Evolutionary conservation across 2,888 invertebrate genomes (phyloP).

Genomic region (Scaptodrosophila latifasciaeformis): DNA sequence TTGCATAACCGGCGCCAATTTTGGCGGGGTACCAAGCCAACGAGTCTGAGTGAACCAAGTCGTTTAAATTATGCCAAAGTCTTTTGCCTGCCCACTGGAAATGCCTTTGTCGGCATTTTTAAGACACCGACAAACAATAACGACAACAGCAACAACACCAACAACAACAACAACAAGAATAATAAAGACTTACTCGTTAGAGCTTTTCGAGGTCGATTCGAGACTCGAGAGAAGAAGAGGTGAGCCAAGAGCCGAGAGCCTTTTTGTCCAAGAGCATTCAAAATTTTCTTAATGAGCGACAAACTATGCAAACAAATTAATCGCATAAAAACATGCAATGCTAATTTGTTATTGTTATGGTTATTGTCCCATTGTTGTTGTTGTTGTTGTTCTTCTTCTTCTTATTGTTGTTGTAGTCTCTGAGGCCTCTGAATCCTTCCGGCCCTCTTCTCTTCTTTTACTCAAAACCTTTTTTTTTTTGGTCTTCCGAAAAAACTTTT

Average conservation of each 20-base stretch:
- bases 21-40: background rate
- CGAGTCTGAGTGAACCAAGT: too few relatives aligned
- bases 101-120: slow-evolving; percentile 36
- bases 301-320: slow-evolving; percentile 59
- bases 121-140: slow-evolving; percentile 12
- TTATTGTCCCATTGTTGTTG: slow-evolving; percentile 39
- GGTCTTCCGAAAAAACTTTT: too few relatives aligned
- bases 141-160: slow-evolving; percentile 13
- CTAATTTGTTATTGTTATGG: slow-evolving; percentile 57
- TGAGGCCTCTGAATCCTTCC: too few relatives aligned
- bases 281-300: slow-evolving; percentile 62
- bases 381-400: background rate
- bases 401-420: background rate
- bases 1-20: too few relatives aligned
- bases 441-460: too few relatives aligned
- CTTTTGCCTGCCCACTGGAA: background rate
- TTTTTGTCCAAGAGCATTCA: slow-evolving; percentile 34
- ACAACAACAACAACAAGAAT: background rate
- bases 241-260: too few relatives aligned
- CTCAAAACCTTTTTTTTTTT: too few relatives aligned
- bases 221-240: too few relatives aligned
- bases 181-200: too few relatives aligned
- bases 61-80: background rate
- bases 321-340: slow-evolving; percentile 52
- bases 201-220: too few relatives aligned